phyloP scores from a whole-genome alignment of 2,888 invertebrate species.

The Blastobasis adustella region DNA sequence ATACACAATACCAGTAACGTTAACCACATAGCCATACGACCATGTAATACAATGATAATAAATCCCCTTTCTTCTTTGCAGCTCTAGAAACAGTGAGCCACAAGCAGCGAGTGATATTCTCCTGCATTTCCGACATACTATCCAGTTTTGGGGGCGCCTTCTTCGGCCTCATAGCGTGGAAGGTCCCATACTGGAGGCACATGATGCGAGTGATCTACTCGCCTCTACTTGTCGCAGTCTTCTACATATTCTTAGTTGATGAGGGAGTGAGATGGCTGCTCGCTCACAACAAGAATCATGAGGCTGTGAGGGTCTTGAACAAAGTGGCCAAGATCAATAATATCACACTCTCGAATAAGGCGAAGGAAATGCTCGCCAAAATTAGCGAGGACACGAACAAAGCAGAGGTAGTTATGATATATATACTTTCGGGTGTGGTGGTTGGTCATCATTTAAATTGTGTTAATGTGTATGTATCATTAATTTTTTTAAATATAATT shows the following conservation, averaged over 20 bases:
- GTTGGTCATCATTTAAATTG: too few relatives aligned
- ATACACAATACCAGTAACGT: too few relatives aligned
- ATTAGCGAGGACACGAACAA: conserved; percentile 43
- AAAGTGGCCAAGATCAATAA: conserved; percentile 81
- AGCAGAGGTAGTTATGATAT: conserved; percentile 23
- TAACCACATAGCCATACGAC: too few relatives aligned
- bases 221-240: conserved; percentile 80
- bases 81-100: conserved; percentile 60
- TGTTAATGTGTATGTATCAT: too few relatives aligned
- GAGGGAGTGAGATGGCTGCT: conserved; percentile 89
- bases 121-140: conserved; percentile 55
- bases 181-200: conserved; percentile 81
- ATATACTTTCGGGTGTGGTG: too few relatives aligned
- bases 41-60: too few relatives aligned
- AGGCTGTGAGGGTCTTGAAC: conserved; percentile 78
- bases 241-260: conserved; percentile 83
- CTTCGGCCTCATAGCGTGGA: conserved; percentile 82
- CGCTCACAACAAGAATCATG: conserved; percentile 78
- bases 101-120: conserved; percentile 55
- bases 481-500: too few relatives aligned
- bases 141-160: conserved; percentile 78
- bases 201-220: conserved; percentile 80
- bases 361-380: conserved; percentile 56
- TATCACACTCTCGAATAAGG: conserved; percentile 69
- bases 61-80: conserved; percentile 18